Conservation (phyloP, 1,140 invertebrate genomes). For the Agrilus planipennis region DNA sequence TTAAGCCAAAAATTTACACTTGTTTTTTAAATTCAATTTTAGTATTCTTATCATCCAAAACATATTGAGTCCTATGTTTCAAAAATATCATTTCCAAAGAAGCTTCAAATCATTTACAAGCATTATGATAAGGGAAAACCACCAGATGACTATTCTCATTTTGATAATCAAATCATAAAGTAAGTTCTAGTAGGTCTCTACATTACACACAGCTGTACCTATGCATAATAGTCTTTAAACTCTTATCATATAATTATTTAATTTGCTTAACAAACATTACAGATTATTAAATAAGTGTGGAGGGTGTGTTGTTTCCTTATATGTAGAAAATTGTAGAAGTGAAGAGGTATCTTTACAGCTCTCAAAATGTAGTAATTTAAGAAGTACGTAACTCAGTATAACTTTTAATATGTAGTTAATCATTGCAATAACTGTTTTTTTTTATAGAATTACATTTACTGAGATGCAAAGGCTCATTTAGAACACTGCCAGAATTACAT, state of each 20-base stretch:
- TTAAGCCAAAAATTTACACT: not conserved
- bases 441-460: slow-evolving; percentile 8
- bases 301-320: slow-evolving; percentile 12
- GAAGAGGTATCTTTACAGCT: slow-evolving; percentile 15
- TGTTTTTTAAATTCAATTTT: slow-evolving; percentile 7
- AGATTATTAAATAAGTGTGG: slow-evolving; percentile 19
- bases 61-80: slow-evolving; percentile 17
- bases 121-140: slow-evolving; percentile 13
- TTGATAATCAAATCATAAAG: slow-evolving; percentile 14
- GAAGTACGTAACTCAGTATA: slow-evolving; percentile 9
- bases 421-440: not conserved
- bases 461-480: slow-evolving; percentile 18
- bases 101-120: slow-evolving; percentile 17
- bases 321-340: slow-evolving; percentile 18
- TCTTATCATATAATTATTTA: not conserved
- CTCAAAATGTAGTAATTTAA: slow-evolving; percentile 15
- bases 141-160: slow-evolving; percentile 15
- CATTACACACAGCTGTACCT: too few relatives aligned
- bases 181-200: too few relatives aligned
- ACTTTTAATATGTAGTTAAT: not conserved
- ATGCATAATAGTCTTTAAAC: not conserved
- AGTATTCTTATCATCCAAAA: slow-evolving; percentile 18
- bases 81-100: slow-evolving; percentile 15
- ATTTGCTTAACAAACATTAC: slow-evolving; percentile 5
- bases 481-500: slow-evolving; percentile 11